Percentiles rank a stretch among this genome's conserved stretches.
Evolutionary conservation across 1,140 invertebrate genomes (phyloP).

Genomic region (Bombus haemorrhoidalis): DNA sequence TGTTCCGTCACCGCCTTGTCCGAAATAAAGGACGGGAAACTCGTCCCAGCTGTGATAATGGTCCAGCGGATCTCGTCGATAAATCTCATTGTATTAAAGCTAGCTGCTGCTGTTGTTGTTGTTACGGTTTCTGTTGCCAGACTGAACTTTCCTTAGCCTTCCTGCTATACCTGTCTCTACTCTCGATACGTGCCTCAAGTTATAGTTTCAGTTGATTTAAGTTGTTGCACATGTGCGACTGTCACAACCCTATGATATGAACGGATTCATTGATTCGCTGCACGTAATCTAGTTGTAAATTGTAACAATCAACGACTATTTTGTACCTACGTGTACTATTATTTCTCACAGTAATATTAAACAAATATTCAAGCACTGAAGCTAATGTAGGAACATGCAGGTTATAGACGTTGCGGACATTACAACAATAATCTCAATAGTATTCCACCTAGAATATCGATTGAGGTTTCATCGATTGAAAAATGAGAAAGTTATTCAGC

Average conservation of each 20-base stretch:
- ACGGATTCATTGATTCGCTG: not conserved
- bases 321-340: too few species aligned
- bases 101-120: not conserved
- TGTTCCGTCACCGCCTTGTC: conserved; percentile 45
- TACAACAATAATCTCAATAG: too few species aligned
- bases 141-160: conserved; percentile 24
- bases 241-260: not conserved
- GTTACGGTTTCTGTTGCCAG: not conserved
- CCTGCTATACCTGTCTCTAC: not conserved
- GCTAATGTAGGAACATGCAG: too few species aligned
- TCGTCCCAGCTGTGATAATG: conserved; percentile 62
- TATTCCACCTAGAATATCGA: not conserved
- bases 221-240: not conserved
- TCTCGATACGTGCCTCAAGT: not conserved
- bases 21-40: conserved; percentile 38
- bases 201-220: not conserved
- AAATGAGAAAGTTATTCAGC: not conserved
- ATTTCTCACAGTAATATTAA: too few species aligned
- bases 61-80: conserved; percentile 58
- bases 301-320: too few species aligned
- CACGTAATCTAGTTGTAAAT: not conserved
- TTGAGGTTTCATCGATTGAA: not conserved
- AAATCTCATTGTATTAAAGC: conserved; percentile 65
- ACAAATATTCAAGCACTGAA: too few species aligned
- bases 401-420: too few species aligned